Evolutionary conservation across 2,113 vertebrate species (phyloP).

Genomic region (Eudyptes chrysolophus): DNA sequence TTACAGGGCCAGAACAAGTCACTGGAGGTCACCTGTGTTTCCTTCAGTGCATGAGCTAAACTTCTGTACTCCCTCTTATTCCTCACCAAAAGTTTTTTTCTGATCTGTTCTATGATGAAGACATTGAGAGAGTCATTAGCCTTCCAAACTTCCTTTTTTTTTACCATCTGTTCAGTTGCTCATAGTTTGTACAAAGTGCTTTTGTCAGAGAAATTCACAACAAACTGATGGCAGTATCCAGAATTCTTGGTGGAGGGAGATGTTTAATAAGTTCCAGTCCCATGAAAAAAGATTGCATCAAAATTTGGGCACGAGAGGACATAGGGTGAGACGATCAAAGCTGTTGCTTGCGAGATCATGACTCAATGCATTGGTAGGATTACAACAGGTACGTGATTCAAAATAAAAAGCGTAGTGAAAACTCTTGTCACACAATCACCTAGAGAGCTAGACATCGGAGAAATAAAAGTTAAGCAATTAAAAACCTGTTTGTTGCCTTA

Average conservation of each 20-base stretch:
- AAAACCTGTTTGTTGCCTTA: slow-evolving; percentile 59
- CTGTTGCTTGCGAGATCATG: neutral
- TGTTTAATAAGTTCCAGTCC: neutral
- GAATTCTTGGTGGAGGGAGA: neutral
- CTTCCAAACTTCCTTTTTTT: neutral
- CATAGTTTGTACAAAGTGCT: neutral
- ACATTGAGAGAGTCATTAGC: neutral
- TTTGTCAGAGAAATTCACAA: neutral
- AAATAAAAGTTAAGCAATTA: slow-evolving; percentile 70
- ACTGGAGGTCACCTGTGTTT: neutral
- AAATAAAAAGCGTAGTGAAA: slow-evolving; percentile 19
- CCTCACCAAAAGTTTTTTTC: neutral
- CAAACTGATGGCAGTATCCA: neutral
- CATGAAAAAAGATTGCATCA: neutral
- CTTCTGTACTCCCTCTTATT: rapidly evolving
- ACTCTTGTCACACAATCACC: slow-evolving; percentile 32
- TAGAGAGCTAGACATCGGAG: slow-evolving; percentile 29
- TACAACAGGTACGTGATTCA: neutral
- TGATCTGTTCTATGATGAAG: neutral
- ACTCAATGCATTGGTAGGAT: neutral
- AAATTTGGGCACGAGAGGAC: neutral
- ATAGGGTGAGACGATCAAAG: neutral
- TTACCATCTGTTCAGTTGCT: neutral
- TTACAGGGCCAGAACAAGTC: neutral
- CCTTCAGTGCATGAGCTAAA: neutral